Evolutionary conservation across 2,797 vertebrate species (phyloP), one percentile per base, ranked within the genome.

Genomic region (Rhinatrema bivittatum): DNA sequence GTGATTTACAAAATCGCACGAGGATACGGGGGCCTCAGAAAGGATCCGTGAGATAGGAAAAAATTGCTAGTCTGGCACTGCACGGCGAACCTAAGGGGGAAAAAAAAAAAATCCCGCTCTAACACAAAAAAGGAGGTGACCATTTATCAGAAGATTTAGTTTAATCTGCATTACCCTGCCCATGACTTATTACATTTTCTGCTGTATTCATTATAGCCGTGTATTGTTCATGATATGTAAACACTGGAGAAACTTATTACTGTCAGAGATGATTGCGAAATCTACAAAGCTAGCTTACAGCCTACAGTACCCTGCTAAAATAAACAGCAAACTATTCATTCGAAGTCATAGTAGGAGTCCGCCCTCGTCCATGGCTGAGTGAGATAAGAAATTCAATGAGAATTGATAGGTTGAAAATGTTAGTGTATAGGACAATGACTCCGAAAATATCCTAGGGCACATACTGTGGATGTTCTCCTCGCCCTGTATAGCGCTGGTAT

Each of bases 91-190:
- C n/a, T n/a, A n/a, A n/a, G n/a, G n/a, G n/a, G n/a, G n/a, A n/a
- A n/a, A n/a, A n/a, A n/a, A n/a, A n/a, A n/a, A n/a, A n/a, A n/a
- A n/a, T n/a, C n/a, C n/a, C n/a, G n/a, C n/a, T 39, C 36, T 29
- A 53, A 22, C 46, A 16, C 36, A 22, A 38, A 10, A 40, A 31
- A 42, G 32, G 35, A 20, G 16, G 33, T 59, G 53, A 33, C 41
- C 54, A 31, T 57, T 68, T 65, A 54, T 47, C 45, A 29, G 22
- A 21, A 18, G 58, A 37, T 51, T 39, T 37, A 53, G 33, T 53
- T 56, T 55, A 61, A 49, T 56, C 46, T 60, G 62, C 52, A 54
- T 56, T 37, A 49, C 31, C 35, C 52, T 70, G 45, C 40, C 39
- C 25, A 46, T 32, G 23, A 30, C 30, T 55, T 54, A 42, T 46